Percentiles rank a stretch among this genome's conserved stretches.
phyloP scores from a whole-genome alignment of 2,888 invertebrate genomes.

The Drosophila formosana region DNA sequence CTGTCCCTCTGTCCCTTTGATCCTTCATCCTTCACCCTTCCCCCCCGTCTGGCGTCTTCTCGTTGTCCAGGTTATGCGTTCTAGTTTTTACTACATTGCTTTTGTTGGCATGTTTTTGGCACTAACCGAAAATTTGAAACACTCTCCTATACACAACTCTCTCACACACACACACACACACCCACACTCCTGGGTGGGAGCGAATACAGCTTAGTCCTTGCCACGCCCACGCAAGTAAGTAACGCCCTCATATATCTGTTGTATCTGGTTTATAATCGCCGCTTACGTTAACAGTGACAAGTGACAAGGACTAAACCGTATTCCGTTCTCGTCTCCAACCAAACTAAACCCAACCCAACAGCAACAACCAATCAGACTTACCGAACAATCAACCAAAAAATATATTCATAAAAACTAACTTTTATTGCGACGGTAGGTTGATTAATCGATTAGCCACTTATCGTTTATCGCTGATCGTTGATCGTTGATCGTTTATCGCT shows the following conservation, averaged over 20 bases:
- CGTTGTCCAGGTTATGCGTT: conserved; percentile 21
- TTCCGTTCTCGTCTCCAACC: conserved; percentile 75
- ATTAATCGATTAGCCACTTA: conserved; percentile 29
- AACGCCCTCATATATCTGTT: conserved; percentile 63
- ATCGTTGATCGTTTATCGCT: conserved; percentile 19
- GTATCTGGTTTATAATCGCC: conserved; percentile 65
- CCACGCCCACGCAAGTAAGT: conserved; percentile 81
- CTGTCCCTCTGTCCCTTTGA: not conserved
- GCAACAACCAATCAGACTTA: conserved; percentile 20
- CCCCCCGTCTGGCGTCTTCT: not conserved
- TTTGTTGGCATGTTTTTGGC: conserved; percentile 33
- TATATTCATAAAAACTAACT: not conserved
- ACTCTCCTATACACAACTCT: conserved; percentile 5
- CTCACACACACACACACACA: conserved; percentile 13
- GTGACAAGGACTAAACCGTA: conserved; percentile 85
- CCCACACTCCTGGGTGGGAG: conserved; percentile 61
- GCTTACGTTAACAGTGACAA: conserved; percentile 78
- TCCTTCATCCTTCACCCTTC: not conserved
- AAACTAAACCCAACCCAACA: conserved; percentile 11
- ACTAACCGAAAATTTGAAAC: conserved; percentile 27
- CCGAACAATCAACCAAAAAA: conserved; percentile 19
- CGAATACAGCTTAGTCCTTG: conserved; percentile 85
- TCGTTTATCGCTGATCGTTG: conserved; percentile 21
- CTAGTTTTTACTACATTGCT: not conserved
- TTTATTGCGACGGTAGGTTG: conserved; percentile 50